Evolutionary conservation across 92 coral and sea anemone species (phyloP).

Genomic region (Galaxea fascicularis): DNA sequence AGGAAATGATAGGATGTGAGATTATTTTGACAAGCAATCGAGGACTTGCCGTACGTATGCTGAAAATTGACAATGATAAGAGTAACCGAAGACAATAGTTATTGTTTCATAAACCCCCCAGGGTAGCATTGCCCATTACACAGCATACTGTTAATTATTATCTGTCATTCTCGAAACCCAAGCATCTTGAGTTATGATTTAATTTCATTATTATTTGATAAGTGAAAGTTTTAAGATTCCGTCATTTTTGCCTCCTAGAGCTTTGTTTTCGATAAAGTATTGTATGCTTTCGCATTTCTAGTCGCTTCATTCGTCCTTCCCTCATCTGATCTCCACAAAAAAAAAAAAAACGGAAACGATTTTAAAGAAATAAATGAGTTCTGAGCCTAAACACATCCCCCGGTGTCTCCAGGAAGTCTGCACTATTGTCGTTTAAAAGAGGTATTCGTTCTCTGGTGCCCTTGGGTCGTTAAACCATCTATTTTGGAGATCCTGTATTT

Average conservation of each 20-base stretch:
- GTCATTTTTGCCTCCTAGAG: too few relatives aligned
- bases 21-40: too few relatives aligned
- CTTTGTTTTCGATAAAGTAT: too few relatives aligned
- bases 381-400: not conserved
- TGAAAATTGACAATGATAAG: not conserved
- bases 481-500: not conserved
- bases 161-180: too few relatives aligned
- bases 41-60: not conserved
- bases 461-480: not conserved
- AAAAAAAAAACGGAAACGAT: not conserved
- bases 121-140: not conserved
- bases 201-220: too few relatives aligned
- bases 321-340: not conserved
- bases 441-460: not conserved
- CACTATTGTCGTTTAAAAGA: not conserved
- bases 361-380: not conserved
- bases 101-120: not conserved
- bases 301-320: not conserved
- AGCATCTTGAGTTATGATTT: too few relatives aligned
- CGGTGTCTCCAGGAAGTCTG: not conserved
- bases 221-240: too few relatives aligned
- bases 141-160: not conserved
- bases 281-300: not conserved
- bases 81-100: not conserved
- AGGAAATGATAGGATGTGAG: too few relatives aligned